A percentile compares a stretch with the other conserved stretches of the same genome.
Evolutionary conservation across 2,888 invertebrate genomes (phyloP).

Genomic region (Macrosiphum euphorbiae): DNA sequence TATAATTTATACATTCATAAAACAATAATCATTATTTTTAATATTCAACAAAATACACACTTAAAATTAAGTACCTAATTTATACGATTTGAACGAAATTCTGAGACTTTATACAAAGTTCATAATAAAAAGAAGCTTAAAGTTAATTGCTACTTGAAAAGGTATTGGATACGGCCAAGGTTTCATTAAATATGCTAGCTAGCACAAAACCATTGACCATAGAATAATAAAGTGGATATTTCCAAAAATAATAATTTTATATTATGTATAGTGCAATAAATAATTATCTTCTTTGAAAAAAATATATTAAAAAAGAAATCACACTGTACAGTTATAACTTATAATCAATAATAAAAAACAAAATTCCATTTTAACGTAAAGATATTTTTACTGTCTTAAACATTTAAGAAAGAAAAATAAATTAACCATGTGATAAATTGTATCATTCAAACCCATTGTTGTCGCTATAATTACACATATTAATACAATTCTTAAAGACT

Average conservation of each 20-base stretch:
- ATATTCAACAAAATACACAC: not conserved
- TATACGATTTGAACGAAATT: not conserved
- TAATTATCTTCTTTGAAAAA: not conserved
- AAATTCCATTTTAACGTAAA: not conserved
- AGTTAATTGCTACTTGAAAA: conserved; percentile 11
- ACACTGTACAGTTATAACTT: not conserved
- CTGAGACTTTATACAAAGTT: not conserved
- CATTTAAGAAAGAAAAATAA: not conserved
- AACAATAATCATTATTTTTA: conserved; percentile 1
- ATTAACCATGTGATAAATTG: not conserved
- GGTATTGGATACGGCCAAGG: not conserved
- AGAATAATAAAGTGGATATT: not conserved
- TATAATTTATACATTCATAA: not conserved
- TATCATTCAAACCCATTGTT: not conserved
- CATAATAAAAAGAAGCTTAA: not conserved
- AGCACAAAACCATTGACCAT: not conserved
- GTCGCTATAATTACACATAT: not conserved
- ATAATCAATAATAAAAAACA: not conserved
- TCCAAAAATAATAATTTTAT: not conserved
- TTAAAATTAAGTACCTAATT: not conserved
- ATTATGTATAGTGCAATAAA: not conserved
- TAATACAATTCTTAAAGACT: not conserved
- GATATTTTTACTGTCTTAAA: not conserved
- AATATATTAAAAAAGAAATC: not conserved
- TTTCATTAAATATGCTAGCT: not conserved